phyloP scores from a whole-genome alignment of 2,113 vertebrate genomes.

The Cryptomyrus ogoouensis region DNA sequence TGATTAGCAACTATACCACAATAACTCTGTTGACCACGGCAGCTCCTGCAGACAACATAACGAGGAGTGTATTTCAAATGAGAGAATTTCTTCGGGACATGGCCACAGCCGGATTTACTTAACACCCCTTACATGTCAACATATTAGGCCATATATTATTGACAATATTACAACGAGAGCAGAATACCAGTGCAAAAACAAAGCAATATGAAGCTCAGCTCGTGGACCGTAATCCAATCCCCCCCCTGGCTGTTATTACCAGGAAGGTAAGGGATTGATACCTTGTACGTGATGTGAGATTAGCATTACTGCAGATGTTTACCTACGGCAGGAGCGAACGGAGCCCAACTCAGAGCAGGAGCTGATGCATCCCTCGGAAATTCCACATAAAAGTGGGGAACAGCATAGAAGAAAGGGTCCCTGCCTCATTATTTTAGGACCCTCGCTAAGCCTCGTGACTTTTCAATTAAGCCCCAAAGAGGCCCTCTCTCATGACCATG shows the following conservation, averaged over 20 bases:
- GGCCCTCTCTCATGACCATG: background rate
- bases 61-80: background rate
- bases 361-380: background rate
- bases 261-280: background rate
- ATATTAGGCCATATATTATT: background rate
- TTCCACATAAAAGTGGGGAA: background rate
- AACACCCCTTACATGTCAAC: background rate
- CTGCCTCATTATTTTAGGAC: background rate
- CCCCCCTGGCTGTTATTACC: background rate
- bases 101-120: background rate
- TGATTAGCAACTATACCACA: background rate
- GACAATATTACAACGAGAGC: background rate
- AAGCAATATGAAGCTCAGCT: conserved; percentile 1
- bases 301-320: background rate
- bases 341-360: background rate
- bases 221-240: background rate
- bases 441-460: background rate
- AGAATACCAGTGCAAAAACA: background rate
- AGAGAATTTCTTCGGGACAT: background rate
- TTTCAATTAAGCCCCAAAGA: conserved; percentile 6
- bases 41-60: background rate
- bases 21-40: background rate
- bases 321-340: background rate
- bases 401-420: background rate
- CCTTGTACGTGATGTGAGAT: background rate